A percentile compares a stretch with the other conserved stretches of the same genome.
Evolutionary conservation across 2,113 vertebrate genomes (phyloP).

Genomic region (Menidia beryllina): DNA sequence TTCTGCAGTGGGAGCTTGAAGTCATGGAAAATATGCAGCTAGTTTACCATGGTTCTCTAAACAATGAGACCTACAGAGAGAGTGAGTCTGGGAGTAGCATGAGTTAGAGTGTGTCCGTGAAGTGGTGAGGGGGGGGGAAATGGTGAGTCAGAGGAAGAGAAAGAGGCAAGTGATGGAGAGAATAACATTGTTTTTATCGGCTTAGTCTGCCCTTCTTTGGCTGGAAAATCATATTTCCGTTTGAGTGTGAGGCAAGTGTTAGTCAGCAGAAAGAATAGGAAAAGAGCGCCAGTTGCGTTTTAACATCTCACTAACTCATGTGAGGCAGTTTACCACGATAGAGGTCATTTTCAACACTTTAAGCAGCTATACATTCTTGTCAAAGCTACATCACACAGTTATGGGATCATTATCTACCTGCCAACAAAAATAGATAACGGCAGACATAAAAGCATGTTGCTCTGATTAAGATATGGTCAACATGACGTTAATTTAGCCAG

Average conservation of each 20-base stretch:
- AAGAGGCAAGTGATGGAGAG: constrained; percentile 45
- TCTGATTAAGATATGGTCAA: too few species aligned
- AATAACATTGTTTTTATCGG: constrained; percentile 55
- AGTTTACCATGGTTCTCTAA: constrained; percentile 75
- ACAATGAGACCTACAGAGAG: constrained; percentile 66
- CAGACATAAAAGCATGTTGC: too few species aligned
- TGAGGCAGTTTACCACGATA: constrained; percentile 1
- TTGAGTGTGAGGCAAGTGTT: constrained; percentile 25
- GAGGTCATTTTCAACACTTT: constrained; percentile 27
- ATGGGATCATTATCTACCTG: too few species aligned
- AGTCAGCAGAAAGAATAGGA: constrained; percentile 53
- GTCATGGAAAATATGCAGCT: constrained; percentile 79
- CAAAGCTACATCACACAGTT: background rate
- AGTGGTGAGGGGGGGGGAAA: background rate
- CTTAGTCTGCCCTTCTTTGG: constrained; percentile 50
- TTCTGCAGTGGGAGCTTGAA: constrained; percentile 62
- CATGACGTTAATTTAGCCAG: too few species aligned
- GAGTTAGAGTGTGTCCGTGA: constrained; percentile 11
- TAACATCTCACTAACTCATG: constrained; percentile 36
- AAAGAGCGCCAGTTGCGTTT: constrained; percentile 36
- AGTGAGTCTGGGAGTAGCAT: constrained; percentile 35
- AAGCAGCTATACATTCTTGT: background rate
- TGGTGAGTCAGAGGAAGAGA: constrained; percentile 42
- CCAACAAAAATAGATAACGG: too few species aligned
- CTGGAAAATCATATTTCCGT: constrained; percentile 57